Evolutionary conservation across 2,888 invertebrate genomes (phyloP).

Genomic region (Keiferia lycopersicella): DNA sequence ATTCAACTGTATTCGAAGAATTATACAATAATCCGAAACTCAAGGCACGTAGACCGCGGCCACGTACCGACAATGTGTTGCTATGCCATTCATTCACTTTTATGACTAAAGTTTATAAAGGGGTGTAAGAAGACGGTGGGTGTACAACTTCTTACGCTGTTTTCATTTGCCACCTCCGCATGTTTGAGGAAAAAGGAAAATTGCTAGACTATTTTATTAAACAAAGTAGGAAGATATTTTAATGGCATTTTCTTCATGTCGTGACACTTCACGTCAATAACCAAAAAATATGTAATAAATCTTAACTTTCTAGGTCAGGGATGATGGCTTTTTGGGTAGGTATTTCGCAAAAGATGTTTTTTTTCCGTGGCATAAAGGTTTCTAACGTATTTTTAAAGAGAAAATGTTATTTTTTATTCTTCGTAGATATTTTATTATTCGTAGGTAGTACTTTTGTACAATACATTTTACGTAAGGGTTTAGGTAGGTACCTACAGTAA

Average conservation of each 20-base stretch:
- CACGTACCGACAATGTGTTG: not conserved
- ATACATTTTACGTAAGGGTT: constrained; percentile 1
- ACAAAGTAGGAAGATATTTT: too few species aligned
- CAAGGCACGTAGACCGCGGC: not conserved
- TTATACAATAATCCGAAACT: not conserved
- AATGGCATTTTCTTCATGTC: too few species aligned
- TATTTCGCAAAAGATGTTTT: too few species aligned
- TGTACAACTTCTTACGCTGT: not conserved
- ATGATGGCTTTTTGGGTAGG: too few species aligned
- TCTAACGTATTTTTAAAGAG: too few species aligned
- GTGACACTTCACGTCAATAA: too few species aligned
- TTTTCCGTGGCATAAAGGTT: too few species aligned
- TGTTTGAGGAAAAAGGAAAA: not conserved
- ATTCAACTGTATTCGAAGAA: not conserved
- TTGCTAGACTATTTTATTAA: not conserved
- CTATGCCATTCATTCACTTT: not conserved
- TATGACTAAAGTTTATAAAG: constrained; percentile 6
- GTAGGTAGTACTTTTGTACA: not conserved
- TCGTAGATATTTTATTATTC: too few species aligned
- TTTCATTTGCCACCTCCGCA: not conserved
- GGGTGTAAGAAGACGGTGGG: not conserved
- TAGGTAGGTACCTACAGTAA: constrained; percentile 3
- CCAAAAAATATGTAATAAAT: too few species aligned
- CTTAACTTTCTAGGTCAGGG: too few species aligned
- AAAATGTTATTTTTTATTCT: too few species aligned